Conservation (phyloP, 2,113 vertebrate genomes). For the Crotalus tigris region DNA sequence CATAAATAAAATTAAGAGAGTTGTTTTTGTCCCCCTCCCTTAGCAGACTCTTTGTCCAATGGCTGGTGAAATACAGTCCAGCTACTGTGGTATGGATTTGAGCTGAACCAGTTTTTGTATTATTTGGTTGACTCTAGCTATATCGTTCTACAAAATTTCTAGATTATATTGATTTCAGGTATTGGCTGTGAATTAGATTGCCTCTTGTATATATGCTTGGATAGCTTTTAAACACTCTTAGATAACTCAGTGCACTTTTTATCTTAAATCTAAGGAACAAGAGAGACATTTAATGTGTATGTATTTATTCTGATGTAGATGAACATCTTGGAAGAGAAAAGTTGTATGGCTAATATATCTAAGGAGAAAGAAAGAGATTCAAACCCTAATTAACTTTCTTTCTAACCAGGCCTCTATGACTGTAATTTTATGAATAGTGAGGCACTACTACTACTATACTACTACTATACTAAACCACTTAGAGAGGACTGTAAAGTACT, state of each 20-base stretch:
- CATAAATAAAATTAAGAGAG: not conserved
- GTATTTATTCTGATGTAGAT: not conserved
- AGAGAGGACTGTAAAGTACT: not conserved
- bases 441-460: not conserved
- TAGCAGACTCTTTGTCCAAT: not conserved
- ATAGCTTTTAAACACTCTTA: not conserved
- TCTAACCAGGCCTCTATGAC: not conserved
- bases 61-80: fast-evolving
- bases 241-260: not conserved
- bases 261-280: not conserved
- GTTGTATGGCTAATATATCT: not conserved
- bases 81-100: not conserved
- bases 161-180: not conserved
- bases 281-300: not conserved
- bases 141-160: not conserved
- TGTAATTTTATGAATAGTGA: not conserved
- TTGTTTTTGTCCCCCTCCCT: not conserved
- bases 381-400: not conserved
- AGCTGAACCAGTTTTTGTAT: not conserved
- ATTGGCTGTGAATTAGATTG: not conserved
- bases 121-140: not conserved
- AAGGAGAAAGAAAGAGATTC: not conserved
- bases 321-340: not conserved
- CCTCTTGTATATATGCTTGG: not conserved
- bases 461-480: not conserved